These are phyloP conservation scores for Tetramorium parvispinum DNA, from an alignment of 1,140 invertebrate genomes.

Conservation along the genomic window DNA sequence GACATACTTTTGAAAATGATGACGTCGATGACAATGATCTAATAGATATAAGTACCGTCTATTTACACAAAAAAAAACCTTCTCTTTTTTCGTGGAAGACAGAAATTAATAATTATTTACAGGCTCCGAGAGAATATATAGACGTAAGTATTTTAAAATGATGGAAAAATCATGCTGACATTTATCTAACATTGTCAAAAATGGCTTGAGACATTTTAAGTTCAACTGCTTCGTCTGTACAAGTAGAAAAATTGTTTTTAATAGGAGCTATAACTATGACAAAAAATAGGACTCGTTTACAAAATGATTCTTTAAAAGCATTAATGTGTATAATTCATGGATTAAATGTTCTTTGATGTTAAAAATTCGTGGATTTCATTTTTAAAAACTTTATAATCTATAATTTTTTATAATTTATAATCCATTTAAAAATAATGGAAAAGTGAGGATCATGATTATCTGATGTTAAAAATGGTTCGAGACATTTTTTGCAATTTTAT, in stretches of 20 bases:
- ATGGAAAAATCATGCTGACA: background rate
- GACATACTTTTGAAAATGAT: background rate
- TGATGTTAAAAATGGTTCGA: too few species aligned
- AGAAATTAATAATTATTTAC: conserved; percentile 15
- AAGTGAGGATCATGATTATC: too few species aligned
- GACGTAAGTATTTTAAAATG: background rate
- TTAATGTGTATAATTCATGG: conserved; percentile 15
- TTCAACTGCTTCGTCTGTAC: background rate
- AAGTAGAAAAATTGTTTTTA: background rate
- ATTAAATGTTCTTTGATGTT: background rate
- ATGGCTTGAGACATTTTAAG: conserved; percentile 20
- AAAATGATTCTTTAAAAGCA: conserved; percentile 14
- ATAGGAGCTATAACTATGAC: background rate
- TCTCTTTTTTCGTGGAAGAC: background rate
- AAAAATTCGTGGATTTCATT: conserved; percentile 3
- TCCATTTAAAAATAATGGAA: too few species aligned
- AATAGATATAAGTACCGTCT: background rate
- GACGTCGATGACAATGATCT: background rate
- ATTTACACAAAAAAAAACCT: conserved; percentile 6
- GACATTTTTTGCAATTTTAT: too few species aligned
- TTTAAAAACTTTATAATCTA: background rate
- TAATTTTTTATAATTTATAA: too few species aligned
- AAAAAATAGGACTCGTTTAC: conserved; percentile 7
- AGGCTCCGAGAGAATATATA: conserved; percentile 3
- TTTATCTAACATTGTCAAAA: conserved; percentile 19